Percentiles rank a stretch among this genome's conserved stretches.
These are phyloP conservation scores for Nezara viridula DNA, from an alignment of 2,888 invertebrate species.

Conservation along the genomic window DNA sequence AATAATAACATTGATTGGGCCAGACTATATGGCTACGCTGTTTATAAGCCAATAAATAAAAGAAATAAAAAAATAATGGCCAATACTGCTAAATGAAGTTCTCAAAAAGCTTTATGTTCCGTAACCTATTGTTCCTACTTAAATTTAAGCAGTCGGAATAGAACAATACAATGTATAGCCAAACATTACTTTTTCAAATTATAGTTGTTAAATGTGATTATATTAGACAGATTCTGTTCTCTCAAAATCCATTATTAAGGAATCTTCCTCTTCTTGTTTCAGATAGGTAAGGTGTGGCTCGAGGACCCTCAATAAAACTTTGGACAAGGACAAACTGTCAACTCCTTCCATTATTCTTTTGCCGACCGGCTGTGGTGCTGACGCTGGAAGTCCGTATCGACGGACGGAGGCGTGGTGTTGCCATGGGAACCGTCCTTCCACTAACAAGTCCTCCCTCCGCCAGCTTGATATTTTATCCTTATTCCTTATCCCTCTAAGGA, in stretches of 20 bases:
- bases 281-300: not conserved
- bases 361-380: not conserved
- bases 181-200: no score
- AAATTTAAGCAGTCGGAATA: no score
- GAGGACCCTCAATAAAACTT: not conserved
- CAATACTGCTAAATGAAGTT: no score
- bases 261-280: not conserved
- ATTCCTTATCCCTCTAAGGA: constrained; percentile 43
- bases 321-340: not conserved
- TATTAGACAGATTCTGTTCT: no score
- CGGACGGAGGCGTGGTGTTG: constrained; percentile 56
- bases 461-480: constrained; percentile 24
- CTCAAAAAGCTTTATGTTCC: no score
- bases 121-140: no score
- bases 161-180: no score
- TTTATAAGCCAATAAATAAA: no score
- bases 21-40: no score
- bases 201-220: no score
- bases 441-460: constrained; percentile 36
- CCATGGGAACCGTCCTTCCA: constrained; percentile 46
- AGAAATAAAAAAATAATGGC: no score
- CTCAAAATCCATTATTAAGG: not conserved
- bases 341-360: constrained; percentile 10
- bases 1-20: no score
- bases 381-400: constrained; percentile 50